phyloP scores from a whole-genome alignment of 2,797 vertebrate species.

The Anguilla obscura region DNA sequence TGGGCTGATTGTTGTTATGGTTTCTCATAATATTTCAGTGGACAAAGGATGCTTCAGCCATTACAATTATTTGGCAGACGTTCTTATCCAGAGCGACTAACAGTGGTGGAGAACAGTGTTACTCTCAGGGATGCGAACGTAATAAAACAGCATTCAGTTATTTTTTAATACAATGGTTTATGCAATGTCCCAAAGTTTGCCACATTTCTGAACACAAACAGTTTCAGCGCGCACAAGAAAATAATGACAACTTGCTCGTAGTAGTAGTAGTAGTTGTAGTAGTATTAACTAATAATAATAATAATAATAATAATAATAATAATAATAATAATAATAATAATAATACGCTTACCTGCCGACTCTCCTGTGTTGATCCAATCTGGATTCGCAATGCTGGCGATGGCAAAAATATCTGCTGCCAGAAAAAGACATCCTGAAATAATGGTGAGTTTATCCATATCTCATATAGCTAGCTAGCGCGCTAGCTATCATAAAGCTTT shows the following conservation, averaged over 20 bases:
- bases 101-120: background rate
- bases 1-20: background rate
- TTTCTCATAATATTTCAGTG: background rate
- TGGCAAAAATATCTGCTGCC: conserved; percentile 93
- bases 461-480: conserved; percentile 41
- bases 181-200: background rate
- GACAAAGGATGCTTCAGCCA: background rate
- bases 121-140: background rate
- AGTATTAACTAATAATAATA: background rate
- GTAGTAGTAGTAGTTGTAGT: background rate
- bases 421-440: conserved; percentile 97
- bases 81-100: background rate
- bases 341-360: conserved; percentile 76
- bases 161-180: background rate
- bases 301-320: background rate
- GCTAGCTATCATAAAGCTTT: conserved; percentile 17
- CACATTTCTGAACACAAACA: background rate
- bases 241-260: background rate
- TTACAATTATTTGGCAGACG: background rate
- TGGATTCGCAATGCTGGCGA: conserved; percentile 92
- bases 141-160: background rate
- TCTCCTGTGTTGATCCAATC: conserved; percentile 97
- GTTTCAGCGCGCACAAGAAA: background rate
- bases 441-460: conserved; percentile 96
- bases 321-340: background rate